Percentiles rank a stretch among this genome's conserved stretches.
phyloP scores from a whole-genome alignment of 2,113 vertebrate species.

The Cyprinus carpio region DNA sequence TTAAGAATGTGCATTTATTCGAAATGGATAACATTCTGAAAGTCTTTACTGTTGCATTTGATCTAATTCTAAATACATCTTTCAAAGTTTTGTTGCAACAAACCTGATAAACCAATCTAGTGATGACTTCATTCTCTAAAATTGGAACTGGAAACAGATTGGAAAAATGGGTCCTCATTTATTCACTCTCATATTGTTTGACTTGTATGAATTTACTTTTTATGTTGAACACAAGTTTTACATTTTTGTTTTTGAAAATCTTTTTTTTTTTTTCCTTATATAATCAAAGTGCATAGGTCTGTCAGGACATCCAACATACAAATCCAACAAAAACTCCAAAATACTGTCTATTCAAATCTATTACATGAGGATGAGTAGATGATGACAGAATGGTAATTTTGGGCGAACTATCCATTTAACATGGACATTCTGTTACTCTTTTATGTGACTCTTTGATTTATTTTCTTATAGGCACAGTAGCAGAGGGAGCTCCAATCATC shows the following conservation, averaged over 20 bases:
- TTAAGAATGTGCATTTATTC: no score
- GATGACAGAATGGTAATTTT: background rate
- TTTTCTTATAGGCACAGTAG: conserved; percentile 85
- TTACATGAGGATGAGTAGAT: background rate
- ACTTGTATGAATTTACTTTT: background rate
- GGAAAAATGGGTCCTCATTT: no score
- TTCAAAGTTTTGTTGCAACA: background rate
- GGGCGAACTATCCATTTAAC: background rate
- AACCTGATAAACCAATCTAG: background rate
- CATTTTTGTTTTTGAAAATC: background rate
- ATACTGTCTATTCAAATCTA: background rate
- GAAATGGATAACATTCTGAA: no score
- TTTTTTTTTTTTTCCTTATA: background rate
- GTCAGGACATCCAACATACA: background rate
- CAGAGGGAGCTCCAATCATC: conserved; percentile 97
- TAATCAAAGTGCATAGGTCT: background rate
- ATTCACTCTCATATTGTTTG: no score
- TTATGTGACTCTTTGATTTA: background rate
- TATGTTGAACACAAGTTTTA: background rate
- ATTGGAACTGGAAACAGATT: no score
- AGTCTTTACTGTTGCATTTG: no score
- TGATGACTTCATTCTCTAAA: no score
- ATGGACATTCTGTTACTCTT: background rate
- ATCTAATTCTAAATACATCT: no score
- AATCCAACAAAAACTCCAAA: background rate